phyloP scores from a whole-genome alignment of 2,888 invertebrate species.

The Torymus auratus region DNA sequence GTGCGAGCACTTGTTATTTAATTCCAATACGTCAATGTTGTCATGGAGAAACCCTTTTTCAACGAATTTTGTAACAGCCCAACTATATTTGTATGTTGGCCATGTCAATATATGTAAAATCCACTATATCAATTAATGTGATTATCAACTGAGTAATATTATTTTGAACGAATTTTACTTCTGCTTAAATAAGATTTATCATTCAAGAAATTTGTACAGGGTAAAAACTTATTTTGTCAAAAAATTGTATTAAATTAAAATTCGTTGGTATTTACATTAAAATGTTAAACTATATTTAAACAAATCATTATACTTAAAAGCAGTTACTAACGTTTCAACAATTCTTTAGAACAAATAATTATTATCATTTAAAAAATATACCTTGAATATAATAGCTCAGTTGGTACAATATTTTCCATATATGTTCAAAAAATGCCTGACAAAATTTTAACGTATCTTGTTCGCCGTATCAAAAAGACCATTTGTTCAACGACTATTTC shows the following conservation, averaged over 20 bases:
- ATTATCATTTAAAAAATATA: neutral
- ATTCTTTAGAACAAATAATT: neutral
- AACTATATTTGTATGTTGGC: conserved; percentile 20
- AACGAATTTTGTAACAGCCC: conserved; percentile 29
- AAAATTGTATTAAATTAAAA: too few relatives aligned
- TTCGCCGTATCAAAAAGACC: neutral
- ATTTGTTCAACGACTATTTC: conserved; percentile 13
- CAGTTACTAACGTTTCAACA: too few relatives aligned
- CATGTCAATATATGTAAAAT: conserved; percentile 5
- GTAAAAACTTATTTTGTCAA: too few relatives aligned
- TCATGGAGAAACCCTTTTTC: conserved; percentile 5
- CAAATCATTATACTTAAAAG: too few relatives aligned
- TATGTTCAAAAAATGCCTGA: conserved; percentile 6
- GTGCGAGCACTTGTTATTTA: conserved; percentile 48
- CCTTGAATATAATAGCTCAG: neutral
- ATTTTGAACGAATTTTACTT: too few relatives aligned
- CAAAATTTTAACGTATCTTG: conserved; percentile 14
- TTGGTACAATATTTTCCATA: conserved; percentile 15
- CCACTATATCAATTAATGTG: conserved; percentile 2
- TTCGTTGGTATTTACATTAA: too few relatives aligned
- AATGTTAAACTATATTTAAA: too few relatives aligned
- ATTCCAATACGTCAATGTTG: conserved; percentile 18
- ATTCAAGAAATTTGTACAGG: too few relatives aligned
- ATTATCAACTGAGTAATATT: conserved; percentile 9
- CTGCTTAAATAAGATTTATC: too few relatives aligned